A percentile compares a stretch with the other conserved stretches of the same genome.
Evolutionary conservation across 2,888 invertebrate genomes (phyloP).

Genomic region (Drosophila infuscata): DNA sequence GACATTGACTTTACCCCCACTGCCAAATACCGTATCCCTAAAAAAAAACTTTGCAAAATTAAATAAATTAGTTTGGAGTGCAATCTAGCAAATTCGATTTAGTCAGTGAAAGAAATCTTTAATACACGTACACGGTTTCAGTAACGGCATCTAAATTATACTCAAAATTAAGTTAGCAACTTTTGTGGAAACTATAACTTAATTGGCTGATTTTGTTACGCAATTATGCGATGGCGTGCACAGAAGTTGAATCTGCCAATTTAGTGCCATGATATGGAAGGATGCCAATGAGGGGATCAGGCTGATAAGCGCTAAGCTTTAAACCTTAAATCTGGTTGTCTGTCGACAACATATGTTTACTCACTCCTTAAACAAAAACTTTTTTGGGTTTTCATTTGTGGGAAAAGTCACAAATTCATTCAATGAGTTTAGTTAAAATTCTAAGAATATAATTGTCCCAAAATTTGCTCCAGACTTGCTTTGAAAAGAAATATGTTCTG

Average conservation of each 20-base stretch:
- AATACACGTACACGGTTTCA: conserved; percentile 29
- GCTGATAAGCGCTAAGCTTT: conserved; percentile 6
- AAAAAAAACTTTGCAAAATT: conserved; percentile 35
- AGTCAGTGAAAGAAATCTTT: conserved; percentile 33
- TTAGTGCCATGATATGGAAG: conserved; percentile 3
- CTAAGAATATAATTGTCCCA: not conserved
- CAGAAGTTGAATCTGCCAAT: conserved; percentile 22
- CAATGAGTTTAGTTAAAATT: not conserved
- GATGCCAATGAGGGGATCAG: conserved; percentile 27
- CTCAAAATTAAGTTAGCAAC: conserved; percentile 58
- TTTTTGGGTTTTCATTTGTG: not conserved
- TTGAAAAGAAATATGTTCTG: not conserved
- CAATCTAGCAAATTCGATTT: conserved; percentile 42
- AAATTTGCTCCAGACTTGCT: not conserved
- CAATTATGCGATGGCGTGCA: conserved; percentile 46
- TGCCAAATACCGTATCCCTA: conserved; percentile 8
- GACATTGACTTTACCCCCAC: conserved; percentile 23
- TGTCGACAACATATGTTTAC: not conserved
- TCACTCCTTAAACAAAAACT: fast-evolving
- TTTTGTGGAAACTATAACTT: conserved; percentile 60
- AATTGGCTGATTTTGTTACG: conserved; percentile 67
- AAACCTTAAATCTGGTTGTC: not conserved
- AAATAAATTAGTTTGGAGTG: conserved; percentile 51
- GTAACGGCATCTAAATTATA: conserved; percentile 50
- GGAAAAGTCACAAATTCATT: not conserved